Evolutionary conservation across 2,888 invertebrate species (phyloP).

Genomic region (Endomychus coccineus): DNA sequence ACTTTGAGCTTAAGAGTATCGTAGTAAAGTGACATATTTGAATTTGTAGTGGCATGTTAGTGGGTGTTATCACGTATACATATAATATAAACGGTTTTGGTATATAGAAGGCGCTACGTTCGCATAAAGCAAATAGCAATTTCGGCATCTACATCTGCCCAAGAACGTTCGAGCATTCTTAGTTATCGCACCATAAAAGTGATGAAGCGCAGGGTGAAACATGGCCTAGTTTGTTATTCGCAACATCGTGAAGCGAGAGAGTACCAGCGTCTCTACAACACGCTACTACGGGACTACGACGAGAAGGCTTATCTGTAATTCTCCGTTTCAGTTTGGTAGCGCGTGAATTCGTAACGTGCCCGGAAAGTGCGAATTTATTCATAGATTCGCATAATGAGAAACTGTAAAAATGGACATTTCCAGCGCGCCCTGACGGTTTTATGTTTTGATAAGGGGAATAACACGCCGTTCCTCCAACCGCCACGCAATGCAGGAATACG

Average conservation of each 20-base stretch:
- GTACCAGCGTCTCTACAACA: neutral
- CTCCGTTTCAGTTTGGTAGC: conserved; percentile 35
- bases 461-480: conserved; percentile 43
- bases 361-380: conserved; percentile 49
- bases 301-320: conserved; percentile 42
- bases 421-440: conserved; percentile 42
- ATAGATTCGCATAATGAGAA: conserved; percentile 50
- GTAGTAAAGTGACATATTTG: no score
- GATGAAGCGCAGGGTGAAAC: conserved; percentile 40
- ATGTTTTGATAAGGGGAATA: conserved; percentile 48
- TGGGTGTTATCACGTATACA: conserved; percentile 22
- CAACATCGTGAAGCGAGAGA: conserved; percentile 20
- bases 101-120: conserved; percentile 9
- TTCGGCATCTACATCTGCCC: conserved; percentile 14
- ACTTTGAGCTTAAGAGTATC: no score
- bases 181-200: conserved; percentile 41
- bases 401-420: conserved; percentile 50
- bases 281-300: neutral
- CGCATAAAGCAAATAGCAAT: conserved; percentile 16
- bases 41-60: no score
- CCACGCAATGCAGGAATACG: no score
- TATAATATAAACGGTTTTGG: conserved; percentile 17
- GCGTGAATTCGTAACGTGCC: conserved; percentile 39
- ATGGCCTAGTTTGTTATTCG: conserved; percentile 38
- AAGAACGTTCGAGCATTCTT: conserved; percentile 23